A percentile compares a stretch with the other conserved stretches of the same genome.
Evolutionary conservation across 1,140 invertebrate genomes (phyloP).

Genomic region (Cotesia chilonis): DNA sequence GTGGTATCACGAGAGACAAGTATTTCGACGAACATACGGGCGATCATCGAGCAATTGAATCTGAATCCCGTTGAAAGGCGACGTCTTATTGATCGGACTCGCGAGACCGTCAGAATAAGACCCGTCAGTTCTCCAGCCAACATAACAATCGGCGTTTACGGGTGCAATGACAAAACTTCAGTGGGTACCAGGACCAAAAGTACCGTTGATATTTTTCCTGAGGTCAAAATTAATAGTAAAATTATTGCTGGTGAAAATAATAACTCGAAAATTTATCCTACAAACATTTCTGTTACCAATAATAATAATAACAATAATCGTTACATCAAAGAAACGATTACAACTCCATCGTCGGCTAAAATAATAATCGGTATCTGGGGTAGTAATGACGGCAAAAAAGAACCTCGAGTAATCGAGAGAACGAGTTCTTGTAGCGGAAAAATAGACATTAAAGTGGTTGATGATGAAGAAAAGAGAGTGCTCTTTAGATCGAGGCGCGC

Average conservation of each 20-base stretch:
- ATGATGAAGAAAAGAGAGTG: slow-evolving; percentile 12
- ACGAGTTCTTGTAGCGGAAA: slow-evolving; percentile 16
- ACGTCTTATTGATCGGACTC: slow-evolving; percentile 49
- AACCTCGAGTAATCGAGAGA: slow-evolving; percentile 2
- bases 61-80: slow-evolving; percentile 57
- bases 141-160: slow-evolving; percentile 63
- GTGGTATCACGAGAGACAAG: slow-evolving; percentile 59
- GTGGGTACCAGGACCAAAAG: slow-evolving; percentile 7
- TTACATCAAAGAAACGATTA: slow-evolving; percentile 9
- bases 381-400: slow-evolving; percentile 14
- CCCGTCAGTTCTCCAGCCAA: slow-evolving; percentile 44
- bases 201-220: slow-evolving; percentile 24
- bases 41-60: slow-evolving; percentile 64
- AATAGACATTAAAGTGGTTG: slow-evolving; percentile 23
- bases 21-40: slow-evolving; percentile 63
- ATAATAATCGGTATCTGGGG: slow-evolving; percentile 35
- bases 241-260: slow-evolving; percentile 6
- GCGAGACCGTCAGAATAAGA: slow-evolving; percentile 39
- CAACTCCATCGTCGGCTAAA: slow-evolving; percentile 23
- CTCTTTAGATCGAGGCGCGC: slow-evolving; percentile 31
- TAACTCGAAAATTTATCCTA: slow-evolving; percentile 20
- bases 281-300: slow-evolving; percentile 2
- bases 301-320: slow-evolving; percentile 8
- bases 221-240: not conserved
- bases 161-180: slow-evolving; percentile 41